These are phyloP conservation scores for Oryctes rhinoceros DNA, from an alignment of 1,140 invertebrate species.

Conservation along the genomic window DNA sequence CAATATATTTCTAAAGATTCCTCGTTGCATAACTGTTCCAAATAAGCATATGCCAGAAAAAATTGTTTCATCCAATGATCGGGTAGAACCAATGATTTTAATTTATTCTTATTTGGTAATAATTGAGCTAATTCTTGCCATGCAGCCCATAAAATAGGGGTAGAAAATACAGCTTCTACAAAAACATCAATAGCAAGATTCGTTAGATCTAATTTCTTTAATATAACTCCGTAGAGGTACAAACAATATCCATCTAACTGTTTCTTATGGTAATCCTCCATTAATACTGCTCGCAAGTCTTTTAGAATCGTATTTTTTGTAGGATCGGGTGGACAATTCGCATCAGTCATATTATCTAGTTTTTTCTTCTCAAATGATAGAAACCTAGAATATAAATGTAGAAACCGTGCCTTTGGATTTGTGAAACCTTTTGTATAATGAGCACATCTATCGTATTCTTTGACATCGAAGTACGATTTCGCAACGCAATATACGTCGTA, in stretches of 20 bases:
- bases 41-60: constrained; percentile 89
- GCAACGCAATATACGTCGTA: constrained; percentile 81
- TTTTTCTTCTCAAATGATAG: constrained; percentile 89
- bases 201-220: constrained; percentile 86
- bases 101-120: constrained; percentile 79
- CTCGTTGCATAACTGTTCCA: constrained; percentile 90
- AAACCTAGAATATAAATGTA: constrained; percentile 81
- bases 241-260: constrained; percentile 87
- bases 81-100: constrained; percentile 77
- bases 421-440: constrained; percentile 80
- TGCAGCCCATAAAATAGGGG: constrained; percentile 90
- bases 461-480: constrained; percentile 90
- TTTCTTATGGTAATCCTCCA: constrained; percentile 67
- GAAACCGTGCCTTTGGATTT: constrained; percentile 75
- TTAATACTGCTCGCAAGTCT: constrained; percentile 66
- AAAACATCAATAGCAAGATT: constrained; percentile 80
- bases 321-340: constrained; percentile 74
- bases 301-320: constrained; percentile 67
- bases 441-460: constrained; percentile 91
- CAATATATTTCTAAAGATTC: constrained; percentile 87
- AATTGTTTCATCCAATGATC: constrained; percentile 96
- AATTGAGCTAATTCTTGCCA: constrained; percentile 92
- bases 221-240: constrained; percentile 91
- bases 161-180: constrained; percentile 76
- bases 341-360: constrained; percentile 83